These are phyloP conservation scores for Dascyllus trimaculatus DNA, from an alignment of 2,113 vertebrate genomes.

Conservation along the genomic window DNA sequence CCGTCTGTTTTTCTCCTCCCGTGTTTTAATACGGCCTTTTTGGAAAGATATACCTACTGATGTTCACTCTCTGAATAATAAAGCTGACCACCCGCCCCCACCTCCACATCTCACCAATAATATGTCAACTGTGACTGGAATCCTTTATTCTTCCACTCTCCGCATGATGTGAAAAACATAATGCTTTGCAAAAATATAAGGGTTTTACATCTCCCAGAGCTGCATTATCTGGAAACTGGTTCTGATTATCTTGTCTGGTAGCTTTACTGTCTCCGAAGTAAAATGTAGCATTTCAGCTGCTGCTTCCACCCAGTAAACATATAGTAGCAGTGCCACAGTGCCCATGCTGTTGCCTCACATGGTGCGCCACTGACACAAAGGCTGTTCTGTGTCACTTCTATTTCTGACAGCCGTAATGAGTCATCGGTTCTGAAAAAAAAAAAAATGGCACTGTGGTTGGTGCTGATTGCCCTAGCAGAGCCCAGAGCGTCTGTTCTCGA, in stretches of 20 bases:
- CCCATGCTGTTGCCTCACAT: slow-evolving; percentile 57
- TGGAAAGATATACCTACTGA: slow-evolving; percentile 75
- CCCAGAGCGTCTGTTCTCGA: slow-evolving; percentile 65
- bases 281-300: slow-evolving; percentile 13
- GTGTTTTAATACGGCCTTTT: slow-evolving; percentile 70
- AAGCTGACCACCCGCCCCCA: slow-evolving; percentile 65
- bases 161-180: slow-evolving; percentile 76
- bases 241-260: slow-evolving; percentile 70
- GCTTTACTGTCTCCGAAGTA: slow-evolving; percentile 40
- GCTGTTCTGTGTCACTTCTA: slow-evolving; percentile 71
- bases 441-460: slow-evolving; percentile 61
- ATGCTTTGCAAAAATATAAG: slow-evolving; percentile 16
- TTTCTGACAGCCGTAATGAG: slow-evolving; percentile 78
- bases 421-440: slow-evolving; percentile 45
- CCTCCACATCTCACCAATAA: slow-evolving; percentile 64
- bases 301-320: not conserved
- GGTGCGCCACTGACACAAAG: slow-evolving; percentile 69
- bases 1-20: slow-evolving; percentile 72
- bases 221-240: slow-evolving; percentile 56
- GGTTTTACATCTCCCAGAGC: slow-evolving; percentile 62
- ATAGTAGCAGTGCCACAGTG: slow-evolving; percentile 36
- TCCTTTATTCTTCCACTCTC: slow-evolving; percentile 64
- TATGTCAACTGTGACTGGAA: slow-evolving; percentile 54
- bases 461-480: slow-evolving; percentile 77
- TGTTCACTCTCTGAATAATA: slow-evolving; percentile 69